These are phyloP conservation scores for Cheilosia pagana DNA, from an alignment of 2,888 invertebrate species.

Conservation along the genomic window DNA sequence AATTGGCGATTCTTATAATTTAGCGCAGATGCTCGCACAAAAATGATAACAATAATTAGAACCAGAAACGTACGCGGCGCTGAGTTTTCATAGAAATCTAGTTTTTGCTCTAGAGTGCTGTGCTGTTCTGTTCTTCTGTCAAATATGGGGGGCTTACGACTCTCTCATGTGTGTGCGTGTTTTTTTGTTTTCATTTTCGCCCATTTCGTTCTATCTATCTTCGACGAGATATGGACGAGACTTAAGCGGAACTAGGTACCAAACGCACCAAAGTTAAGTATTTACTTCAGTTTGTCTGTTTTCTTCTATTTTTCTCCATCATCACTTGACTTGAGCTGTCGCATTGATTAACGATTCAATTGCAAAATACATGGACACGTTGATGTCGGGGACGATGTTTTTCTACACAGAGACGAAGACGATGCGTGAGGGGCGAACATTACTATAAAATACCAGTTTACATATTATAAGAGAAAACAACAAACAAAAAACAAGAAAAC, in stretches of 20 bases:
- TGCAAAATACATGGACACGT: slow-evolving; percentile 14
- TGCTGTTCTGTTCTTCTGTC: too few species aligned
- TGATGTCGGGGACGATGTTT: slow-evolving; percentile 12
- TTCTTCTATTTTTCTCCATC: slow-evolving; percentile 14
- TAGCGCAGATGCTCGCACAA: slow-evolving; percentile 12
- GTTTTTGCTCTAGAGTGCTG: too few species aligned
- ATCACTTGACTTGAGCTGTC: slow-evolving; percentile 36
- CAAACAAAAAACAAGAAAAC: slow-evolving; percentile 4
- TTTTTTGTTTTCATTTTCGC: too few species aligned
- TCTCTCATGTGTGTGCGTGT: too few species aligned
- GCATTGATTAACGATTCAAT: slow-evolving; percentile 56
- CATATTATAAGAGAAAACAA: neutral
- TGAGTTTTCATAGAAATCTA: slow-evolving; percentile 2
- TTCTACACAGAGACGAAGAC: slow-evolving; percentile 23
- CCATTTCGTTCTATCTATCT: neutral
- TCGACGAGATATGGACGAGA: slow-evolving; percentile 3
- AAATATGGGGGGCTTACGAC: too few species aligned
- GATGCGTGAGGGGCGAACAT: neutral
- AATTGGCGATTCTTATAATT: slow-evolving; percentile 25
- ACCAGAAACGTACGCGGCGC: slow-evolving; percentile 4
- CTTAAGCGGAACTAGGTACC: slow-evolving; percentile 14
- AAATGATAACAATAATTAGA: slow-evolving; percentile 31
- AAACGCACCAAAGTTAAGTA: slow-evolving; percentile 7
- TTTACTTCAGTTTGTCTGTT: slow-evolving; percentile 13
- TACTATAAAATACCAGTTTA: slow-evolving; percentile 42